Evolutionary conservation across 2,888 invertebrate species (phyloP).

Genomic region (Drosophila birchii): DNA sequence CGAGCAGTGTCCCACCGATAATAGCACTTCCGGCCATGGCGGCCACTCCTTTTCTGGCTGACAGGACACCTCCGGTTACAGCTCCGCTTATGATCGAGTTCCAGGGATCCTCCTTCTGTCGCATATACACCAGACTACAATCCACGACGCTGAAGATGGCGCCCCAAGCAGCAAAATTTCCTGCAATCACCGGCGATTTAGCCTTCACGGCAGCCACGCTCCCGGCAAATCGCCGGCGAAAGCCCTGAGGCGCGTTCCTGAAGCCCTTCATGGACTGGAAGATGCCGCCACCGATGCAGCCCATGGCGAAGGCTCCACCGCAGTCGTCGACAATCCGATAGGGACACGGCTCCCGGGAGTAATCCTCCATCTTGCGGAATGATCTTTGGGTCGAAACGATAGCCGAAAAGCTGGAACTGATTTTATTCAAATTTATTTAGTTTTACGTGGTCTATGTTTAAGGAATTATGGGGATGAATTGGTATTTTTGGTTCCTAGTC

Average conservation of each 20-base stretch:
- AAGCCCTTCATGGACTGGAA: slow-evolving; percentile 99
- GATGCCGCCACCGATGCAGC: slow-evolving; percentile 97
- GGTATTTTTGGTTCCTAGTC: not conserved
- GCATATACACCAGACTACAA: slow-evolving; percentile 60
- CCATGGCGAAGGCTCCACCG: slow-evolving; percentile 99
- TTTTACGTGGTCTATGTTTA: not conserved
- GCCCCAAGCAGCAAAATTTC: slow-evolving; percentile 72
- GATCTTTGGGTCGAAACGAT: slow-evolving; percentile 15
- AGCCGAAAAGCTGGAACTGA: slow-evolving; percentile 2
- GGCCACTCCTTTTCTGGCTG: slow-evolving; percentile 62
- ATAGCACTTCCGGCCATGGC: slow-evolving; percentile 71
- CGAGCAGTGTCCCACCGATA: slow-evolving; percentile 62
- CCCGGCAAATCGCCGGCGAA: slow-evolving; percentile 61
- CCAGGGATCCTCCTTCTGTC: slow-evolving; percentile 73
- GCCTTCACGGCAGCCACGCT: slow-evolving; percentile 59
- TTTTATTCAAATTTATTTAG: slow-evolving; percentile 7
- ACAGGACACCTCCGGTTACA: slow-evolving; percentile 66
- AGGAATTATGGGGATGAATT: not conserved
- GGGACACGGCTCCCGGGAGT: slow-evolving; percentile 97
- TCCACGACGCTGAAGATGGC: slow-evolving; percentile 68
- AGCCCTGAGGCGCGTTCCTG: slow-evolving; percentile 95
- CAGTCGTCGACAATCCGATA: slow-evolving; percentile 99
- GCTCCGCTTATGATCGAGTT: slow-evolving; percentile 70
- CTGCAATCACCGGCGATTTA: slow-evolving; percentile 61
- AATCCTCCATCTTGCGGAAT: slow-evolving; percentile 92